These are phyloP conservation scores for Pipistrellus nathusii DNA, from an alignment of 2,797 vertebrate genomes.

Conservation along the genomic window DNA sequence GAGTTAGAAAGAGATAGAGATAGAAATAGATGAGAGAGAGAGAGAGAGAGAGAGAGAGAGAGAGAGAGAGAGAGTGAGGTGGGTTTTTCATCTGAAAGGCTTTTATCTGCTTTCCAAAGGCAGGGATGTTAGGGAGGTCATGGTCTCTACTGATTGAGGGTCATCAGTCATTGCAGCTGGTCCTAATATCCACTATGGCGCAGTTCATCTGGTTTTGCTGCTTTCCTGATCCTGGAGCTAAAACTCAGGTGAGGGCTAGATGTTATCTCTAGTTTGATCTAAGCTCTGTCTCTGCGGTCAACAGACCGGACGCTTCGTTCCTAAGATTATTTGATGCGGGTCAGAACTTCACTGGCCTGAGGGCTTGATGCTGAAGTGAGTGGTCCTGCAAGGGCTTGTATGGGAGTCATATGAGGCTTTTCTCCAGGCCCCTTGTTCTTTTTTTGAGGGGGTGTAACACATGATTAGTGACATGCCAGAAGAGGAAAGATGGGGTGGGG, in stretches of 20 bases:
- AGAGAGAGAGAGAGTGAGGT: neutral
- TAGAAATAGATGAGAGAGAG: too few relatives aligned
- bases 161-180: neutral
- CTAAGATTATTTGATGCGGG: neutral
- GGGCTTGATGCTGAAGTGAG: neutral
- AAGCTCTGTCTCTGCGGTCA: neutral
- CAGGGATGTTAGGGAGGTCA: neutral
- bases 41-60: neutral
- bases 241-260: neutral
- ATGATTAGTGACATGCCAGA: too few relatives aligned
- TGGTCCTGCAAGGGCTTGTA: neutral
- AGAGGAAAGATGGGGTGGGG: neutral
- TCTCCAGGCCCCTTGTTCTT: neutral
- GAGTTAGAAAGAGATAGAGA: neutral
- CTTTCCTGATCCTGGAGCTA: neutral
- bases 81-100: neutral
- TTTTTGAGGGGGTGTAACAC: neutral
- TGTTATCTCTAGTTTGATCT: neutral
- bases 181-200: too few relatives aligned
- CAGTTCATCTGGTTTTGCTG: neutral
- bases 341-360: neutral
- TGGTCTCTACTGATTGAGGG: too few relatives aligned
- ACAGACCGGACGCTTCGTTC: neutral
- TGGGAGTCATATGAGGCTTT: neutral
- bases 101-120: neutral